phyloP scores from a whole-genome alignment of 2,113 vertebrate genomes.

The Notiomystis cincta region DNA sequence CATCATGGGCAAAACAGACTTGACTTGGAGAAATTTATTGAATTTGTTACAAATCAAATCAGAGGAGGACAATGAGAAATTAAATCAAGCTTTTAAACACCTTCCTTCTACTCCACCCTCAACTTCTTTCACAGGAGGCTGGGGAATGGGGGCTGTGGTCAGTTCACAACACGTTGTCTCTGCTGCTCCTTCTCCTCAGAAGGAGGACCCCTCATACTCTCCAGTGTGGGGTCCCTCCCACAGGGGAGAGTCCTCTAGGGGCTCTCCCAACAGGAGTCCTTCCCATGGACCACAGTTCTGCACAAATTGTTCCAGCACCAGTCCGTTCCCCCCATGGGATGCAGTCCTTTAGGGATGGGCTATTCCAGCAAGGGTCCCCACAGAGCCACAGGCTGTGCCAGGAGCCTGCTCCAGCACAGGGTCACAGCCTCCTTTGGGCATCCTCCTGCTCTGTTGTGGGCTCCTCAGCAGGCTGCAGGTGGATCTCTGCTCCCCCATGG shows the following conservation, averaged over 20 bases:
- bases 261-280: not conserved
- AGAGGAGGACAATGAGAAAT: not conserved
- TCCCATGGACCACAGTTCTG: not conserved
- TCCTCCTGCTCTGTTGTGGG: not conserved
- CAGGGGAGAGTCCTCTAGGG: not conserved
- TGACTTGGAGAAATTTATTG: not conserved
- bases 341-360: not conserved
- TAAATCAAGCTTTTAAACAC: not conserved
- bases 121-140: not conserved
- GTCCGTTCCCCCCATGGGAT: not conserved
- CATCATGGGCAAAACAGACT: not conserved
- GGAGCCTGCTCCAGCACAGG: not conserved
- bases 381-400: not conserved
- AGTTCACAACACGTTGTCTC: fast-evolving
- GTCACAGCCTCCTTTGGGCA: not conserved
- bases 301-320: not conserved
- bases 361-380: not conserved
- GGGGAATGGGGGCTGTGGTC: not conserved
- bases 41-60: not conserved
- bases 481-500: not conserved
- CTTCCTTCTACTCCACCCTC: not conserved
- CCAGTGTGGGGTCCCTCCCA: not conserved
- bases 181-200: not conserved
- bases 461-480: not conserved
- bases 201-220: not conserved